phyloP scores from a whole-genome alignment of 2,113 vertebrate species.

The Ramphastos sulfuratus region DNA sequence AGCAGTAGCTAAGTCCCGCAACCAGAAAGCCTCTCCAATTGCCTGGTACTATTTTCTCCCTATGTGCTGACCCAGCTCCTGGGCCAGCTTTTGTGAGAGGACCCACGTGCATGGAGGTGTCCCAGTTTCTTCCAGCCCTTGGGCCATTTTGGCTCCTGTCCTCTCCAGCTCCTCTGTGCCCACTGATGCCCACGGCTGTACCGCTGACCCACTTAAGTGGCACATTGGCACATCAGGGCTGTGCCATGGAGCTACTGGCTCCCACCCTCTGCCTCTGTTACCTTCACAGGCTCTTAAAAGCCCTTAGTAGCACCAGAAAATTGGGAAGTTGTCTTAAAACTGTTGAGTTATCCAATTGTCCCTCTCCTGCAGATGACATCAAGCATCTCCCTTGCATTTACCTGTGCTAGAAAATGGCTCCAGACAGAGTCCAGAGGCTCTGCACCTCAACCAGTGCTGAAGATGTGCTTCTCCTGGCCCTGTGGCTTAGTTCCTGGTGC shows the following conservation, averaged over 20 bases:
- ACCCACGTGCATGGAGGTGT: conserved; percentile 13
- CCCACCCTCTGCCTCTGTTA: not conserved
- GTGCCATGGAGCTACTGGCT: not conserved
- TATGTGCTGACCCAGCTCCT: not conserved
- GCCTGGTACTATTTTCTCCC: not conserved
- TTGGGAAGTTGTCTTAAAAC: not conserved
- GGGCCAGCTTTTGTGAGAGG: not conserved
- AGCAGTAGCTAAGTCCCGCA: accelerated
- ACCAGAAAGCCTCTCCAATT: not conserved
- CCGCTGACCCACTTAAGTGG: conserved; percentile 46
- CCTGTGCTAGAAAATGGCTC: not conserved
- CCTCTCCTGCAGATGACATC: accelerated
- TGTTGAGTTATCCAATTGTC: not conserved
- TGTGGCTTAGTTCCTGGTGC: not conserved
- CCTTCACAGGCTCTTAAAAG: not conserved
- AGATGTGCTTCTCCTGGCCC: not conserved
- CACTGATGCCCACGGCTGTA: not conserved
- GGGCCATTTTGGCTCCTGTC: conserved; percentile 21
- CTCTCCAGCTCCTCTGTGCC: conserved; percentile 14
- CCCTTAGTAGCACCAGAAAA: not conserved
- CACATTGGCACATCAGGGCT: not conserved
- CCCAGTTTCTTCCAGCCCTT: conserved; percentile 54
- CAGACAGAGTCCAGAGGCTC: not conserved
- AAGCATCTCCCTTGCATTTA: not conserved
- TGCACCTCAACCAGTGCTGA: accelerated